Percentiles rank a stretch among this genome's conserved stretches.
Evolutionary conservation across 2,113 vertebrate genomes (phyloP).

Genomic region (Datnioides undecimradiatus): DNA sequence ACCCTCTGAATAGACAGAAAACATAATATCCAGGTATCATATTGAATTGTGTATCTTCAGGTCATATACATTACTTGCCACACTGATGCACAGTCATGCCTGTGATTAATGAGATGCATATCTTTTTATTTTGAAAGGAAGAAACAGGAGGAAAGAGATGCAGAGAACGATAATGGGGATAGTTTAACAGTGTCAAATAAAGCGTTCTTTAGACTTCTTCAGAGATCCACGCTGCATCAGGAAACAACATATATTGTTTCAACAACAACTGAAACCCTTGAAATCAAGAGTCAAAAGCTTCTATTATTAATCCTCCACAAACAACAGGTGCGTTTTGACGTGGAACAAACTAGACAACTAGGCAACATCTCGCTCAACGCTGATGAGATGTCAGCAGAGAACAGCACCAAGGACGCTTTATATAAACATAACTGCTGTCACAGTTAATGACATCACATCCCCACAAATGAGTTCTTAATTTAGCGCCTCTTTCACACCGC

Average conservation of each 20-base stretch:
- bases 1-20: constrained; percentile 19
- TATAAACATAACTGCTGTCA: constrained; percentile 36
- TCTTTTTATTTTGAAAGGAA: background rate
- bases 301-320: constrained; percentile 34
- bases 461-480: constrained; percentile 31
- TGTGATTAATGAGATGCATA: constrained; percentile 19
- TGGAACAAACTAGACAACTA: constrained; percentile 3
- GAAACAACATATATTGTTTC: constrained; percentile 2
- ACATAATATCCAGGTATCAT: constrained; percentile 1
- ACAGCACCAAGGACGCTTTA: constrained; percentile 30
- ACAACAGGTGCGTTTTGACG: constrained; percentile 44
- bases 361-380: background rate
- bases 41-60: background rate
- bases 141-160: background rate
- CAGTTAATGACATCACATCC: constrained; percentile 36
- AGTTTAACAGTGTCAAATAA: background rate
- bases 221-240: background rate
- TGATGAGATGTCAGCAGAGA: constrained; percentile 9
- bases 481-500: constrained; percentile 16
- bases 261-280: constrained; percentile 10
- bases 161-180: background rate
- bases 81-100: constrained; percentile 3
- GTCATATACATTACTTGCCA: constrained; percentile 30
- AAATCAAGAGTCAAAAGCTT: constrained; percentile 4
- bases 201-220: background rate